Evolutionary conservation across 1,140 invertebrate genomes (phyloP), one percentile per base, ranked within the genome.

Genomic region (Lysiphlebus fabarum): DNA sequence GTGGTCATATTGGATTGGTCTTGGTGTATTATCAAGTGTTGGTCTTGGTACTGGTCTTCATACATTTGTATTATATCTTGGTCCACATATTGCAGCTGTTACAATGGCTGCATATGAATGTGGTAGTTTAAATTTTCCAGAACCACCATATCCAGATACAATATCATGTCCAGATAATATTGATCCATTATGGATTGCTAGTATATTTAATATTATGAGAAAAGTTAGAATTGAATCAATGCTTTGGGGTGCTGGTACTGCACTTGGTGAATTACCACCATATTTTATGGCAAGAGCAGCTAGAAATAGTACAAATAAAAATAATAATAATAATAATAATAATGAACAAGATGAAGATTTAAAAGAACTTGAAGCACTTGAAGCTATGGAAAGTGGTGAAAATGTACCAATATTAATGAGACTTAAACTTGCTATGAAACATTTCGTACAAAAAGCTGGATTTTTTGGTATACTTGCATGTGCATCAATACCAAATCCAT

Each of bases 81-180:
- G 96, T 17, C 93, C 93, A 17, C 89, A 92, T 67, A 93, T 95
- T 78, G 91, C 91, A 38, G 84, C 90, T 56, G 97, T 99, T n/a
- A 99, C 97, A 7, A 82, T 99, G 70, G 97, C 98, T 44, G 98
- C 95, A 0, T 98, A 97, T 77, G 96, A 99, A 79, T 99, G 98
- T 79, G 90, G 92, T 14, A 87, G 89, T 11, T 81, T 98, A 0
- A 88, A 98, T 71, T 99, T 99, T 76, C 96, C 96, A 2, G 87
- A 92, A 65, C 92, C 92, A 43, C 92, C 92, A 0, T 94, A 94
- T 83, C 92, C 90, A 47, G 89, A 92, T 74, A 86, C 91, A 85
- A 93, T 93, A 67, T 83, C 92, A 45, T 93, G 91, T 75, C 90
- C 91, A 4, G 79, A 84, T 11, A 82, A 81, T 47, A 75, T 84